phyloP scores from a whole-genome alignment of 1,140 invertebrate genomes.

The Steinernema feltiae region DNA sequence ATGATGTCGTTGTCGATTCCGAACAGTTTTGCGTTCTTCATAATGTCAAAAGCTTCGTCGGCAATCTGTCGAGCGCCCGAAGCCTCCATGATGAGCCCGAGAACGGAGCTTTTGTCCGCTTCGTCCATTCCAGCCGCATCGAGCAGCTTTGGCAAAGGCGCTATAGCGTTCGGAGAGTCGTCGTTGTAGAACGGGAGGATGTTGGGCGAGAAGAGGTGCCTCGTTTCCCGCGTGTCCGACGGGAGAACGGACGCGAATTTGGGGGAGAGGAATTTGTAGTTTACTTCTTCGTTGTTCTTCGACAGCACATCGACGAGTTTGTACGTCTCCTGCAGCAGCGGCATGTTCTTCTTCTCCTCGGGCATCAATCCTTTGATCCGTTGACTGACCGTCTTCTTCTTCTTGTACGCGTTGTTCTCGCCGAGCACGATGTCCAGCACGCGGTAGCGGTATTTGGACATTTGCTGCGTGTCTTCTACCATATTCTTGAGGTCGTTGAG shows the following conservation, averaged over 20 bases:
- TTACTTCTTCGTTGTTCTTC: background rate
- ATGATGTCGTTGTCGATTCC: background rate
- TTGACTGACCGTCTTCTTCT: background rate
- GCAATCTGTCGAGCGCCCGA: constrained; percentile 25
- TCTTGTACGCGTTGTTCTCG: background rate
- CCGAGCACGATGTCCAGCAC: background rate
- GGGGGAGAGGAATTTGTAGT: background rate
- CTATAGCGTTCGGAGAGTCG: constrained; percentile 20
- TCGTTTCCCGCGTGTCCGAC: background rate
- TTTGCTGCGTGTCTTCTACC: background rate
- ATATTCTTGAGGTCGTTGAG: background rate
- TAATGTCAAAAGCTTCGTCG: constrained; percentile 24
- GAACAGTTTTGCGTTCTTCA: background rate
- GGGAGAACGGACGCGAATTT: background rate
- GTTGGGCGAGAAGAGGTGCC: constrained; percentile 24
- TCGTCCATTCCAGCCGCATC: constrained; percentile 18
- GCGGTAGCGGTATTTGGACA: background rate
- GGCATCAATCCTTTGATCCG: background rate
- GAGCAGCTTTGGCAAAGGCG: constrained; percentile 26
- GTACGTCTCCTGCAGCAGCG: background rate
- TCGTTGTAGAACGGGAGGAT: constrained; percentile 31
- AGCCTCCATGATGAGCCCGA: constrained; percentile 25
- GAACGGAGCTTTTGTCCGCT: constrained; percentile 26
- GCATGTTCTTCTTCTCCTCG: background rate
- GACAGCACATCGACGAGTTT: background rate